phyloP scores from a whole-genome alignment of 2,797 vertebrate genomes.

The Crenuchus spilurus region DNA sequence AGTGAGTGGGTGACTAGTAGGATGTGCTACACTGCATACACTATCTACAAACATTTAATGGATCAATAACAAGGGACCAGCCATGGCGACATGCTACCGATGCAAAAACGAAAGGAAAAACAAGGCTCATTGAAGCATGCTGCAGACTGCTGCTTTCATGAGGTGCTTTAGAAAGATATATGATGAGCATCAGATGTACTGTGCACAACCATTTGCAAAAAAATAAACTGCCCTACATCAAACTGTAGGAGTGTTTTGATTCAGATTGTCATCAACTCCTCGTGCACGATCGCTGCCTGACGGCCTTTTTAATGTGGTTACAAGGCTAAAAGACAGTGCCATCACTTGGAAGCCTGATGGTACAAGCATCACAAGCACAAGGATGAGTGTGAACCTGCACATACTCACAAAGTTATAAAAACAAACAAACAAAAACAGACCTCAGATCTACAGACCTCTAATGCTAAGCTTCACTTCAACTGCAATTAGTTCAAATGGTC shows the following conservation, averaged over 20 bases:
- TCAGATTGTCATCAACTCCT: conserved; percentile 18
- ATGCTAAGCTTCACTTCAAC: conserved; percentile 25
- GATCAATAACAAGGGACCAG: conserved; percentile 25
- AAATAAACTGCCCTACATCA: conserved; percentile 16
- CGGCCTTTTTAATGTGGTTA: conserved; percentile 28
- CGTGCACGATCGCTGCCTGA: background rate
- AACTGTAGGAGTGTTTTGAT: conserved; percentile 12
- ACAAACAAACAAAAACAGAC: background rate
- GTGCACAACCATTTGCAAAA: conserved; percentile 10
- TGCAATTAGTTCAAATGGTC: background rate
- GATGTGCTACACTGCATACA: conserved; percentile 3
- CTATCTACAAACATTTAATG: conserved; percentile 16
- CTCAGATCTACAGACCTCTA: conserved; percentile 1
- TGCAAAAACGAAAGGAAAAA: conserved; percentile 14
- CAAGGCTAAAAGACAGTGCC: background rate
- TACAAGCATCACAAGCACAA: conserved; percentile 4
- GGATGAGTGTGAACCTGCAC: conserved; percentile 32
- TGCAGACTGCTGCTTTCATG: conserved; percentile 33
- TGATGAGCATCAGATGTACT: conserved; percentile 24
- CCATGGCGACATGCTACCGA: conserved; percentile 31
- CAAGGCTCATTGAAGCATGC: conserved; percentile 45
- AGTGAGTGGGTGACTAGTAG: background rate
- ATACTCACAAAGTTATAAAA: background rate
- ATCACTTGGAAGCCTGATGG: background rate
- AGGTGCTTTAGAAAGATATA: conserved; percentile 49